Conservation (phyloP, 1,140 invertebrate species). For the Lordiphosa collinella region DNA sequence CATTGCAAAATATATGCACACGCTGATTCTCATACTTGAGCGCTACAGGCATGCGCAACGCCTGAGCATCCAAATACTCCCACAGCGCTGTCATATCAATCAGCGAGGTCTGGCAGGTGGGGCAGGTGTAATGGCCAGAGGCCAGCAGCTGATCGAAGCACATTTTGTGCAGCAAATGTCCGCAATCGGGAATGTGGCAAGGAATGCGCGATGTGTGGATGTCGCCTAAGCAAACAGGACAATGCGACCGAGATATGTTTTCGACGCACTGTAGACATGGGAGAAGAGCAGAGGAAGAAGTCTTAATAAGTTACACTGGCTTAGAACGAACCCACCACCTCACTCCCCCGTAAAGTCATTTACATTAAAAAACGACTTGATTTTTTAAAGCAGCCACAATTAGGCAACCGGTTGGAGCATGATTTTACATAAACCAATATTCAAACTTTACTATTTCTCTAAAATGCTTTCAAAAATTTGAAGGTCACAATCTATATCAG, state of each 20-base stretch:
- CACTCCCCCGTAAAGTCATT: too few relatives aligned
- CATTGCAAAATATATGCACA: conserved; percentile 91
- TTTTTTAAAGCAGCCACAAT: conserved; percentile 21
- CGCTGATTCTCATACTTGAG: conserved; percentile 88
- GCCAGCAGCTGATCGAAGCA: conserved; percentile 87
- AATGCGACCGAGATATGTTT: conserved; percentile 91
- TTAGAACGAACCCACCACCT: neutral
- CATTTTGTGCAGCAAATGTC: conserved; percentile 89
- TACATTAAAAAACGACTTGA: conserved; percentile 20
- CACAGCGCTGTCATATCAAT: conserved; percentile 91
- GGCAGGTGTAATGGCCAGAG: conserved; percentile 91
- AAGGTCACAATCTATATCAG: conserved; percentile 16
- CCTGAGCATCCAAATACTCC: conserved; percentile 90
- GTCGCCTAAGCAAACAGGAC: conserved; percentile 92
- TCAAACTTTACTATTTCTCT: conserved; percentile 21
- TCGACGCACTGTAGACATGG: conserved; percentile 87
- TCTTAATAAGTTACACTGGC: neutral
- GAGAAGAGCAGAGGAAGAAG: neutral
- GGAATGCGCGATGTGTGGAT: conserved; percentile 93
- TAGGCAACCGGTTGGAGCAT: conserved; percentile 45
- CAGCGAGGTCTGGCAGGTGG: conserved; percentile 91
- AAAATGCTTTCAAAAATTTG: conserved; percentile 25
- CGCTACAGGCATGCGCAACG: conserved; percentile 89
- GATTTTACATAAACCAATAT: conserved; percentile 38
- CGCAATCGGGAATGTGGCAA: conserved; percentile 92